Evolutionary conservation across 2,113 vertebrate genomes (phyloP).

Genomic region (Apus apus): DNA sequence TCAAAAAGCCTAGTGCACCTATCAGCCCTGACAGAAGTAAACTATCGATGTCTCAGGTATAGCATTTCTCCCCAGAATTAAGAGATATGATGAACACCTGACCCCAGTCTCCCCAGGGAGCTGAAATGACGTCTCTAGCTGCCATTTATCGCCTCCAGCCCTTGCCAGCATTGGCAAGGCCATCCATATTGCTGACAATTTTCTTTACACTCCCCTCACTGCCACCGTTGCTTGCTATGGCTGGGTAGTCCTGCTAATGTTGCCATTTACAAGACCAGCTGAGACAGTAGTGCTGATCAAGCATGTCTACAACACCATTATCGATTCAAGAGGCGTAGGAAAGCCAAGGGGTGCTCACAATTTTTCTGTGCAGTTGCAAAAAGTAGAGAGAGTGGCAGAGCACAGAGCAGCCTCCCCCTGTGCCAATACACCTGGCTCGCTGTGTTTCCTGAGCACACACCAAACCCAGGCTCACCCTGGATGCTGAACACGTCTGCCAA

Average conservation of each 20-base stretch:
- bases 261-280: conserved; percentile 15
- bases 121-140: conserved; percentile 12
- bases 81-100: conserved; percentile 7
- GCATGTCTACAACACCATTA: not conserved
- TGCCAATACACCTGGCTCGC: accelerated
- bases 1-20: not conserved
- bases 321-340: not conserved
- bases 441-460: accelerated
- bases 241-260: not conserved
- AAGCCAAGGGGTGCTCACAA: not conserved
- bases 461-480: conserved; percentile 13
- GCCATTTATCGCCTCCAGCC: conserved; percentile 36
- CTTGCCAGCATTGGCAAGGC: conserved; percentile 44
- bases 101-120: not conserved
- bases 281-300: conserved; percentile 46
- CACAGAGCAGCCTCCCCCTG: not conserved
- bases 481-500: conserved; percentile 70
- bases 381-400: not conserved
- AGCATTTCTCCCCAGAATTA: not conserved
- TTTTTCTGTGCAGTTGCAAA: not conserved
- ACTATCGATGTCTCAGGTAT: not conserved
- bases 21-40: not conserved
- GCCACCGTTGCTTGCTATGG: not conserved
- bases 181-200: conserved; percentile 30
- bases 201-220: not conserved